Conservation (phyloP, 2,113 vertebrate species). For the Odontesthes bonariensis region DNA sequence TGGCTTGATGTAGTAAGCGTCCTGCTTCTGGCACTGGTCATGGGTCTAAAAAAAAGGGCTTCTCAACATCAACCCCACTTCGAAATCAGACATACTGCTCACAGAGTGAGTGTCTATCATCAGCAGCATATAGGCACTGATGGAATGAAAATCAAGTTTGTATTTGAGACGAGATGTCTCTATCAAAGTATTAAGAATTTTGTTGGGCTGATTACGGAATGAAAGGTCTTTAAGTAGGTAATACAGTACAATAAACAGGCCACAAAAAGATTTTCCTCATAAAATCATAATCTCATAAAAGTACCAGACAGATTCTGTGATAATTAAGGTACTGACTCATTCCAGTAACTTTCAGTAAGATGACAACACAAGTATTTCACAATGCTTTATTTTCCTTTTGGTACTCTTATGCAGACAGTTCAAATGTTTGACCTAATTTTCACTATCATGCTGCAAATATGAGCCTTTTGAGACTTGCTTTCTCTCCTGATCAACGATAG, state of each 20-base stretch:
- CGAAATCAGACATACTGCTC: slow-evolving; percentile 1
- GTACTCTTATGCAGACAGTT: no score
- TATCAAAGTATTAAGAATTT: not conserved
- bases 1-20: not conserved
- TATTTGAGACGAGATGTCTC: not conserved
- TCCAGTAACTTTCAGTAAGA: no score
- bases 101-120: not conserved
- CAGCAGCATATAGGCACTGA: not conserved
- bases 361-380: no score
- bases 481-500: no score
- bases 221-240: not conserved
- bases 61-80: slow-evolving; percentile 10
- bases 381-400: no score
- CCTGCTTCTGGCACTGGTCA: slow-evolving; percentile 8
- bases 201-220: not conserved
- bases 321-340: no score
- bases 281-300: no score
- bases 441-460: no score
- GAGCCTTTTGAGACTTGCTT: no score
- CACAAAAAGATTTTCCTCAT: not conserved
- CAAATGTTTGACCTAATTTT: no score
- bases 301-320: no score
- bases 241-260: no score
- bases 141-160: slow-evolving; percentile 9
- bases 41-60: slow-evolving; percentile 9